A percentile compares a stretch with the other conserved stretches of the same genome.
Conservation (phyloP, 2,797 vertebrate genomes). For the Cephalopachus bancanus region DNA sequence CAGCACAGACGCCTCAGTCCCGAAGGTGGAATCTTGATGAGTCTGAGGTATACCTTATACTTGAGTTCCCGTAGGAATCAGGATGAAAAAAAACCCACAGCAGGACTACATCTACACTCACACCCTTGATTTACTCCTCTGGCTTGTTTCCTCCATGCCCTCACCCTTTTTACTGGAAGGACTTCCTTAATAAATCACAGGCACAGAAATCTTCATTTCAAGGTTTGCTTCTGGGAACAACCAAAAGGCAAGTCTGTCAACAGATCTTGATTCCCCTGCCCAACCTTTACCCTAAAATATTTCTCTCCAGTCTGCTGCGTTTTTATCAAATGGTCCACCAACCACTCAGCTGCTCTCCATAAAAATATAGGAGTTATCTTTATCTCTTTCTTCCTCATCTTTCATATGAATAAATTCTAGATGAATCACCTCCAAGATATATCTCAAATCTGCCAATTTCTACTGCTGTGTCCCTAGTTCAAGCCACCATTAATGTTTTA, state of each 20-base stretch:
- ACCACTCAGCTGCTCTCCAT: neutral
- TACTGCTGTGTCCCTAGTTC: neutral
- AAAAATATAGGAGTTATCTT: neutral
- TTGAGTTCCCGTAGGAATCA: neutral
- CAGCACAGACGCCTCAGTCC: neutral
- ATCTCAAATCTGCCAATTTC: neutral
- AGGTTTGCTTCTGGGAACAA: neutral
- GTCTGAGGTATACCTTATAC: neutral
- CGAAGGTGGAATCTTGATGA: neutral
- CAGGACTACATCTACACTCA: neutral
- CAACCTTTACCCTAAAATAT: neutral
- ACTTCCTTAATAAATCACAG: slow-evolving; percentile 2
- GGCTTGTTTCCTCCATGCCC: neutral
- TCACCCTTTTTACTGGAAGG: neutral
- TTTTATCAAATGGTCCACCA: neutral
- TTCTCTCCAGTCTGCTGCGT: neutral
- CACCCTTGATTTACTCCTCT: neutral
- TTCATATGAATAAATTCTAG: neutral
- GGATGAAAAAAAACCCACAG: neutral
- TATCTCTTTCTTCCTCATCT: neutral
- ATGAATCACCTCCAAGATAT: neutral
- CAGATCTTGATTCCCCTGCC: neutral
- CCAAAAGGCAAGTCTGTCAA: neutral
- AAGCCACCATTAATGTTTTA: neutral
- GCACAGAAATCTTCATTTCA: neutral